Base-by-base conservation (phyloP, 2,888 invertebrate species). In the Agriopis aurantiaria region DNA sequence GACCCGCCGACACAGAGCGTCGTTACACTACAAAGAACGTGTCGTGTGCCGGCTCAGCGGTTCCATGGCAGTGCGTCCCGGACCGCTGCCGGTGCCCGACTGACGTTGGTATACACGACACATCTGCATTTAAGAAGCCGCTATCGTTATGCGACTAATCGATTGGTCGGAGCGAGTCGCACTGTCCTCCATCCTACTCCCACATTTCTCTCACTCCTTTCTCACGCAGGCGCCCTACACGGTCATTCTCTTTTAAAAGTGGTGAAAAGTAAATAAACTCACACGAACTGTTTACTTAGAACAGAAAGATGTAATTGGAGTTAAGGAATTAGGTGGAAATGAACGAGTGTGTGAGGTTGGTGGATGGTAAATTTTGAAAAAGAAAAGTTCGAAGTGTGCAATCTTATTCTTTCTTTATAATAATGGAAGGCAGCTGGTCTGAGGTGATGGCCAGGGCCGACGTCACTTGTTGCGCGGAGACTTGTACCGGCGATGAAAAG, bases 141-240 rank as follows among this genome's bases (percentile, higher is more conserved):
- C 92, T 93, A 92, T 93, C 93, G 94, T 93, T 93, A 93, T 93
- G 93, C 93, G 94, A 94, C 94, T 94, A 94, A 94, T 94, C 94
- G 94, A 94, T 94, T 93, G 93, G 94, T 93, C 88, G 91, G 91
- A 93, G 91, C 87, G 92, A 91, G 92, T 86, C 85, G 80, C 82
- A 90, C 90, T 89, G 89, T 88, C 90, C 83, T 79, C 87, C 80
- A 73, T 91, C 93, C 76, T 86, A 75, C 83, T 93, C 86, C 72
- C 71, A 70, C 78, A 80, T 76, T 81, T 84, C 86, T 92, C 92
- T 87, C 89, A 69, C 87, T 91, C 89, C 75, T 77, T 73, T 75
- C 78, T 83, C 86, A 86, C 93, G 93, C 94, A 92, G 59, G 93
- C 94, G 93, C 85, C 57, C 72, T 65, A 57, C 72, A 65, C 61